A percentile compares a stretch with the other conserved stretches of the same genome.
Evolutionary conservation across 2,888 invertebrate genomes (phyloP).

Genomic region (Camptogramma bilineatum): DNA sequence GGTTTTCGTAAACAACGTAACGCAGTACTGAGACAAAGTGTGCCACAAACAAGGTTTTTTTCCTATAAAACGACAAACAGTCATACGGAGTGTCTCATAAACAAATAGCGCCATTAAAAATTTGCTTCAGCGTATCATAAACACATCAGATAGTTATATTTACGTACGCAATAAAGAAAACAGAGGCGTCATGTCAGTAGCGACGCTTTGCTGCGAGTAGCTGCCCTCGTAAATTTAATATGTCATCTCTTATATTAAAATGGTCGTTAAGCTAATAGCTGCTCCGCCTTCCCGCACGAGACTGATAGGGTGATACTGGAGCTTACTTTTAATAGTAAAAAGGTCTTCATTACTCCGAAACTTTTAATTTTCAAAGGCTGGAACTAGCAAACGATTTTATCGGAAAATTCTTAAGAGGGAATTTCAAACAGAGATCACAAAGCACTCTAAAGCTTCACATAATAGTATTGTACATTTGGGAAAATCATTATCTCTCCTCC

Average conservation of each 20-base stretch:
- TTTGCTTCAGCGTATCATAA: slow-evolving; percentile 72
- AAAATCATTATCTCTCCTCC: slow-evolving; percentile 40
- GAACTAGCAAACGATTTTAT: slow-evolving; percentile 44
- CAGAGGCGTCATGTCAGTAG: slow-evolving; percentile 76
- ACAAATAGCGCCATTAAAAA: slow-evolving; percentile 69
- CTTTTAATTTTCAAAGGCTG: slow-evolving; percentile 4
- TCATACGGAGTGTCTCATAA: slow-evolving; percentile 48
- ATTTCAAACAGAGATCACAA: slow-evolving; percentile 37
- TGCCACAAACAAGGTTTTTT: slow-evolving; percentile 51
- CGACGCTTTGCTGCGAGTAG: slow-evolving; percentile 73
- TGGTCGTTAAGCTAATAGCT: slow-evolving; percentile 84
- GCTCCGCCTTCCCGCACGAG: slow-evolving; percentile 70
- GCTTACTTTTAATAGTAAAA: slow-evolving; percentile 68
- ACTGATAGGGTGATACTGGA: slow-evolving; percentile 70
- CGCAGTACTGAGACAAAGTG: slow-evolving; percentile 56
- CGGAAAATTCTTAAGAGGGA: slow-evolving; percentile 17
- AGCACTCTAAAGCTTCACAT: slow-evolving; percentile 33
- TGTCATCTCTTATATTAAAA: slow-evolving; percentile 84
- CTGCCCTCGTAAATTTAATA: slow-evolving; percentile 83
- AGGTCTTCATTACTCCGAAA: slow-evolving; percentile 34
- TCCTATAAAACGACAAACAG: slow-evolving; percentile 48
- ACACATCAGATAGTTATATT: slow-evolving; percentile 77
- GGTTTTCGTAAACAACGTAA: slow-evolving; percentile 59
- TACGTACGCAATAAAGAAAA: slow-evolving; percentile 79
- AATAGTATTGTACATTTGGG: slow-evolving; percentile 41